Conservation (phyloP, 2,113 vertebrate genomes). For the Australoheros scitulus region DNA sequence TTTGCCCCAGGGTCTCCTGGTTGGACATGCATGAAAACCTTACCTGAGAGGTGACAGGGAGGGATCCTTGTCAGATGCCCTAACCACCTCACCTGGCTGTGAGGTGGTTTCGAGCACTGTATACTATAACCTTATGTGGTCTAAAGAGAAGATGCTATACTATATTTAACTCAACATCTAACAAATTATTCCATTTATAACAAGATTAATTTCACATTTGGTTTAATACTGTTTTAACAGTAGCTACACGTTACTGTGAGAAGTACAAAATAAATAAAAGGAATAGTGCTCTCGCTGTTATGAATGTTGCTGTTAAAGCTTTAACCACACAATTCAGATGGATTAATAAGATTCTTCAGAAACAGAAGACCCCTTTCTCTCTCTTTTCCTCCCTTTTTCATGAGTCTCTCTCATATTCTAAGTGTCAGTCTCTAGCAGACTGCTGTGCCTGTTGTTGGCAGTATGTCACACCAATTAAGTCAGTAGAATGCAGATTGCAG, state of each 20-base stretch:
- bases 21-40: not conserved
- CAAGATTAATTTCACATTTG: not conserved
- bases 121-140: not conserved
- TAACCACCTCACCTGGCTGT: not conserved
- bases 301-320: not conserved
- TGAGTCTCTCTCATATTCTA: conserved; percentile 11
- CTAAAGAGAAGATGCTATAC: not conserved
- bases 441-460: conserved; percentile 7
- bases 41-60: not conserved
- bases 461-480: conserved; percentile 27
- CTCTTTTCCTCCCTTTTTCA: not conserved
- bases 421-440: not conserved
- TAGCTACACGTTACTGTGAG: not conserved
- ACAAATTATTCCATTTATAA: not conserved
- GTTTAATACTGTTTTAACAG: not conserved
- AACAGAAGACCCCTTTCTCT: not conserved
- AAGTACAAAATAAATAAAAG: not conserved
- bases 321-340: not conserved
- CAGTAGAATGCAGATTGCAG: not conserved
- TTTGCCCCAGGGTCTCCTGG: not conserved
- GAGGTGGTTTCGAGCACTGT: not conserved
- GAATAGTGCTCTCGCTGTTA: not conserved
- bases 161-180: not conserved
- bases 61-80: not conserved
- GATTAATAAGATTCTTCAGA: not conserved